Percentiles rank a stretch among this genome's conserved stretches.
These are phyloP conservation scores for Tringa solitaria DNA, from an alignment of 2,113 vertebrate genomes.

Conservation along the genomic window DNA sequence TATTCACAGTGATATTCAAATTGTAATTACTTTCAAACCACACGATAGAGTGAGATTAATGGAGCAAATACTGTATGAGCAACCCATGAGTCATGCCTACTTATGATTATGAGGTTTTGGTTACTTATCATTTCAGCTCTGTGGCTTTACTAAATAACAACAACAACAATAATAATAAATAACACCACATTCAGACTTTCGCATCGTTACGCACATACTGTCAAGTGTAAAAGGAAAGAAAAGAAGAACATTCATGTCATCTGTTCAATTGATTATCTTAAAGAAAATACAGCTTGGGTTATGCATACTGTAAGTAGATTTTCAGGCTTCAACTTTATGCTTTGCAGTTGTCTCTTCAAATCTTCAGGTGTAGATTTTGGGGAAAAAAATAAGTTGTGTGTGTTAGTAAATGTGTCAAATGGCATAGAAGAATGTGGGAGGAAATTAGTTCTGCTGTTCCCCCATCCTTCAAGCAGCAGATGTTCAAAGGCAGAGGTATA, in stretches of 20 bases:
- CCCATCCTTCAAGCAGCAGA: neutral
- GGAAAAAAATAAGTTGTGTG: neutral
- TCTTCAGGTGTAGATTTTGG: neutral
- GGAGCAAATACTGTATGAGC: constrained; percentile 2
- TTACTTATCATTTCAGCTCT: constrained; percentile 3
- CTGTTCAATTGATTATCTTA: neutral
- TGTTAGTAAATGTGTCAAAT: neutral
- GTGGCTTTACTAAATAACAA: constrained; percentile 16
- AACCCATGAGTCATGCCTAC: neutral
- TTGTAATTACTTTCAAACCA: constrained; percentile 29
- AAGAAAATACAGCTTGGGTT: neutral
- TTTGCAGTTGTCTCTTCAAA: neutral
- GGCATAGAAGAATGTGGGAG: neutral
- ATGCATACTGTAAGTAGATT: neutral
- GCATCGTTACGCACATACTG: neutral
- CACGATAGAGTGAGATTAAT: neutral
- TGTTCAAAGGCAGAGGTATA: neutral
- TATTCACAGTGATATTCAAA: constrained; percentile 17
- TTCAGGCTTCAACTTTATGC: neutral
- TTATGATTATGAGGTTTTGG: neutral
- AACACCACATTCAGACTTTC: neutral
- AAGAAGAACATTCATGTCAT: neutral
- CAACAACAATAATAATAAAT: neutral
- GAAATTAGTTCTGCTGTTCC: neutral
- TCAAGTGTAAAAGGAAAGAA: neutral